Conservation (phyloP, 2,888 invertebrate genomes). For the Polymixis lichenea region DNA sequence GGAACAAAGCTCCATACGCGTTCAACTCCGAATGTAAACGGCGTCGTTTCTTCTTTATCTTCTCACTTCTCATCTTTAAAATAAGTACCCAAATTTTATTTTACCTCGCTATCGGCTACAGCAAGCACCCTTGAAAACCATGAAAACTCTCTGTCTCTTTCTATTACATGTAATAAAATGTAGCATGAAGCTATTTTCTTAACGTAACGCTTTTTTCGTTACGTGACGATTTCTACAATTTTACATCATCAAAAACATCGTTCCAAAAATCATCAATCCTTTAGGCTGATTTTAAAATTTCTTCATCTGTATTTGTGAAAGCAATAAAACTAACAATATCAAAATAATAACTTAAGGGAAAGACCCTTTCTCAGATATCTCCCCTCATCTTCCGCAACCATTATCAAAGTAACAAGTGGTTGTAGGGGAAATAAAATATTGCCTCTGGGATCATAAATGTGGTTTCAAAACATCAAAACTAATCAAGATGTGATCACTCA, state of each 20-base stretch:
- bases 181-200: too few relatives aligned
- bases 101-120: neutral
- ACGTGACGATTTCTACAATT: too few relatives aligned
- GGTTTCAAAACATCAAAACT: conserved; percentile 39
- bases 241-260: too few relatives aligned
- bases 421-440: conserved; percentile 49
- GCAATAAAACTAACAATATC: conserved; percentile 32
- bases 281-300: neutral
- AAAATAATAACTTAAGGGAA: conserved; percentile 38
- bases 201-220: too few relatives aligned
- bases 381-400: conserved; percentile 45
- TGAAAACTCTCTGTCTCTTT: too few relatives aligned
- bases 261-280: neutral
- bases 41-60: too few relatives aligned
- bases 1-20: too few relatives aligned
- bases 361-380: conserved; percentile 27
- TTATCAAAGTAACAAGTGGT: conserved; percentile 61
- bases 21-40: too few relatives aligned
- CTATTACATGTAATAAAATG: too few relatives aligned
- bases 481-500: conserved; percentile 34
- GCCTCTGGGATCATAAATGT: conserved; percentile 28
- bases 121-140: too few relatives aligned
- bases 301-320: conserved; percentile 12
- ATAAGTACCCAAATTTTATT: too few relatives aligned
- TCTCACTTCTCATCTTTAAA: too few relatives aligned